A percentile compares a stretch with the other conserved stretches of the same genome.
phyloP scores from a whole-genome alignment of 2,797 vertebrate genomes.

The Falco cherrug region DNA sequence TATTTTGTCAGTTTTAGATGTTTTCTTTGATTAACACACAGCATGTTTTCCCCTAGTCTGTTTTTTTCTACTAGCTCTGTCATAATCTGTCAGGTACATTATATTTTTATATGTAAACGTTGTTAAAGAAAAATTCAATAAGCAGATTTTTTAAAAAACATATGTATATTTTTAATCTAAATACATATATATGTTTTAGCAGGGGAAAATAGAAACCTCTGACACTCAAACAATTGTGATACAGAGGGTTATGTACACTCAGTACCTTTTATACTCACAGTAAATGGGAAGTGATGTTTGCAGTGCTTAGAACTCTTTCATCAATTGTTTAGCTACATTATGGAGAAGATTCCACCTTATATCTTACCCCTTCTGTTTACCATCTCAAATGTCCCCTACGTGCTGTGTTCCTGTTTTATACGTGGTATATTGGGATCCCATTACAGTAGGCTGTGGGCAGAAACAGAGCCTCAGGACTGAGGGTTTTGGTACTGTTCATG shows the following conservation, averaged over 20 bases:
- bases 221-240: constrained; percentile 27
- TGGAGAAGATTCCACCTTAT: constrained; percentile 8
- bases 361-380: not conserved
- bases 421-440: not conserved
- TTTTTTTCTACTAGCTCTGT: not conserved
- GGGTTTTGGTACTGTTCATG: not conserved
- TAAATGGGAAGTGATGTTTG: constrained; percentile 50
- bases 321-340: constrained; percentile 56
- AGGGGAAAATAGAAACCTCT: constrained; percentile 1
- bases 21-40: constrained; percentile 49
- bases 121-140: constrained; percentile 26
- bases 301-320: constrained; percentile 15
- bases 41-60: not conserved
- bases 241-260: constrained; percentile 2
- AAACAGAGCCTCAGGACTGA: not conserved
- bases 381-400: not conserved
- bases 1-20: constrained; percentile 41
- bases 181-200: not conserved
- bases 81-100: constrained; percentile 20
- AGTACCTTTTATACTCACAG: not conserved
- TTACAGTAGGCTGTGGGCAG: not conserved
- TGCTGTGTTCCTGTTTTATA: not conserved
- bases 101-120: not conserved
- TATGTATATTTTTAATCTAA: not conserved
- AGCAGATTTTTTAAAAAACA: not conserved